Evolutionary conservation across 2,797 vertebrate species (phyloP), one percentile per base, ranked within the genome.

Genomic region (Danionella dracula): DNA sequence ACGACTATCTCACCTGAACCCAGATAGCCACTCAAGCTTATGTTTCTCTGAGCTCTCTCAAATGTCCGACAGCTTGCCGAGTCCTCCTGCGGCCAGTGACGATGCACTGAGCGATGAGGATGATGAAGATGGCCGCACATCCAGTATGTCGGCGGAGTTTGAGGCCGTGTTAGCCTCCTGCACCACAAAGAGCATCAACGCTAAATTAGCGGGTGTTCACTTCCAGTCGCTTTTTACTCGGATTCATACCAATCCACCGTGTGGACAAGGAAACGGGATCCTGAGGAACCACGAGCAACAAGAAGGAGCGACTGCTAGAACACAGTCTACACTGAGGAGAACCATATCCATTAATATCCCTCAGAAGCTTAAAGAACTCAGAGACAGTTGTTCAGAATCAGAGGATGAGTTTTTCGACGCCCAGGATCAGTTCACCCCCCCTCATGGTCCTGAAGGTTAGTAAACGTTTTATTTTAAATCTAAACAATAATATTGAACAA

Each of bases 381-480:
- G 87, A 67, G 93, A 95, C 16, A 91, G 87, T 68, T 93, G 83
- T 68, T 98, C 97, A 1, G 97, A 98, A 46, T 99, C 97, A 3
- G 96, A 98, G 35, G 95, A 99, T 42, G 96, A 99, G 77, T 97
- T 95, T 84, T 97, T 93, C 53, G 95, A 98, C 8, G 94, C 95
- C 12, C 89, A 91, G 11, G 94, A 98, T 73, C 89, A 89, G 77
- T 89, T 98, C 17, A 93, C 91, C 34, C 86, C 90, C 4, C 84
- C 89, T 66, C 72, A 60, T 13, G 29, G 84, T 61, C 66, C 80
- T 4, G 76, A 87, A 89, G 89, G 90, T 90, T 70, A 73, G 86
- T 87, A 12, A 63, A 45, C 23, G 23, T 3, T 27, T 6, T 27
- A 3, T 6, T 27, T 27, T 27, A n/a, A n/a, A n/a, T n/a, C n/a